phyloP scores from a whole-genome alignment of 2,113 vertebrate genomes.

The Xenopus borealis region DNA sequence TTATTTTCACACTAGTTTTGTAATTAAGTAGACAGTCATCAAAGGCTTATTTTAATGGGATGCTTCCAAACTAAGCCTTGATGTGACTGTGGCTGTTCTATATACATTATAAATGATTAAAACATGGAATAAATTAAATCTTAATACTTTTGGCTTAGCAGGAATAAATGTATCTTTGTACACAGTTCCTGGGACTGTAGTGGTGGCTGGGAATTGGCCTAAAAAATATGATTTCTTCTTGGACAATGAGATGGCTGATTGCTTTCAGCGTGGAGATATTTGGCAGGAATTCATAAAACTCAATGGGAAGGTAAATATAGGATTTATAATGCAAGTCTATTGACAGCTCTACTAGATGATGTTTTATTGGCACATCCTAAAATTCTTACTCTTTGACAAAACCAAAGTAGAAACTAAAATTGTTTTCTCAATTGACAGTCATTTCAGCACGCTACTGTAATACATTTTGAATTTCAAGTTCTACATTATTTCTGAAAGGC shows the following conservation, averaged over 20 bases:
- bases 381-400: too few species aligned
- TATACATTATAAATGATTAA: constrained; percentile 38
- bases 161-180: neutral
- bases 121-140: constrained; percentile 36
- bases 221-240: too few species aligned
- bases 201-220: neutral
- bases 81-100: constrained; percentile 19
- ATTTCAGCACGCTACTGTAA: too few species aligned
- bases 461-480: too few species aligned
- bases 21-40: constrained; percentile 43
- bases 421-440: too few species aligned
- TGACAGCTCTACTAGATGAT: too few species aligned
- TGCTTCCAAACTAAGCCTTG: constrained; percentile 12
- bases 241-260: constrained; percentile 26
- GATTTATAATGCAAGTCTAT: too few species aligned
- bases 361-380: too few species aligned
- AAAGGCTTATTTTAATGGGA: constrained; percentile 35
- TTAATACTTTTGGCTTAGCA: constrained; percentile 17
- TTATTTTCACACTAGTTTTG: constrained; percentile 21
- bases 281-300: too few species aligned
- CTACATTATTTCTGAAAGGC: too few species aligned
- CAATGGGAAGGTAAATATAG: neutral
- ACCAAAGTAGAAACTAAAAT: too few species aligned
- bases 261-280: constrained; percentile 8
- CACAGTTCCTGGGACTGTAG: neutral